Conservation (phyloP, 2,888 invertebrate genomes). For the Hetaerina titia region DNA sequence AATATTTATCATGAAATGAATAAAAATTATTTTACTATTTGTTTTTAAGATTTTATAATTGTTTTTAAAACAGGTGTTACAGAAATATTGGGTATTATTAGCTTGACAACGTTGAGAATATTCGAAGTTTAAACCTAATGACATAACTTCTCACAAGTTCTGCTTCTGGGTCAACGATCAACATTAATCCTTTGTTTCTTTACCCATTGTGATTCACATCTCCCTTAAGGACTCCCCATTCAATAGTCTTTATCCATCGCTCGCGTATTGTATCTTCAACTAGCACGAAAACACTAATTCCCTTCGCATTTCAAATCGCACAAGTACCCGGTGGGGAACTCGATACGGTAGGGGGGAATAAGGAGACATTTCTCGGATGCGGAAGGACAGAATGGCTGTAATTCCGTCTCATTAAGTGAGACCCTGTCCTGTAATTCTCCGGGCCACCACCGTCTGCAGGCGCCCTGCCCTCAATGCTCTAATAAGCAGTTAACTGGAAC, state of each 20-base stretch:
- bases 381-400: conserved; percentile 33
- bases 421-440: neutral
- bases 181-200: neutral
- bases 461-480: conserved; percentile 18
- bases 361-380: neutral
- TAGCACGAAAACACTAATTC: neutral
- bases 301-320: neutral
- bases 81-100: too few species aligned
- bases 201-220: neutral
- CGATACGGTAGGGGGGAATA: neutral
- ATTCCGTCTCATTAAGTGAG: conserved; percentile 40
- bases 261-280: neutral
- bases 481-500: conserved; percentile 39
- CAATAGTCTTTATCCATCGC: neutral
- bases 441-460: neutral
- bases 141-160: too few species aligned
- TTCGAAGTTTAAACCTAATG: too few species aligned
- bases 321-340: neutral
- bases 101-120: too few species aligned
- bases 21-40: too few species aligned
- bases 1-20: too few species aligned
- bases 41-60: too few species aligned
- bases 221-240: neutral
- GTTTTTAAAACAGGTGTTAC: too few species aligned
- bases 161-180: neutral